These are phyloP conservation scores for Helicolenus hilgendorfi DNA, from an alignment of 2,797 vertebrate species.

Conservation along the genomic window DNA sequence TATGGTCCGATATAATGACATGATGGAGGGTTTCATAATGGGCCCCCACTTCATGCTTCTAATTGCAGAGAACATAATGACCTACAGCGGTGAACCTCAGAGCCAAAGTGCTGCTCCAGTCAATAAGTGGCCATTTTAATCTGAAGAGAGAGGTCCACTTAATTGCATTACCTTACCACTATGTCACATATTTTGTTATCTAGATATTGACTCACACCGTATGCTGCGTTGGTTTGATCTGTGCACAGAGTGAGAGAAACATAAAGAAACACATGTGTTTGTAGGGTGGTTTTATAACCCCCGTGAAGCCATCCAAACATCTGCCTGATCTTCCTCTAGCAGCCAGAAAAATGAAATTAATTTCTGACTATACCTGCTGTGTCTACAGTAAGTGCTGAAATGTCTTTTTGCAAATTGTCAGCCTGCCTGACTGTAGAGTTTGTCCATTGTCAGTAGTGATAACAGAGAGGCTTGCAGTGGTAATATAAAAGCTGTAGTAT, in stretches of 20 bases:
- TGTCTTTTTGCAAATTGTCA: background rate
- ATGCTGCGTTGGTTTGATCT: background rate
- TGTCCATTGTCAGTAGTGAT: background rate
- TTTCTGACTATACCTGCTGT: background rate
- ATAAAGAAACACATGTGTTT: background rate
- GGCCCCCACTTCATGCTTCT: conserved; percentile 72
- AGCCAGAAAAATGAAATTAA: background rate
- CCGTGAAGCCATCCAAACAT: background rate
- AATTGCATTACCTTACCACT: conserved; percentile 50
- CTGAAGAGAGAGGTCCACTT: conserved; percentile 54
- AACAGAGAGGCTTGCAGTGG: background rate
- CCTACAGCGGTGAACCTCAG: conserved; percentile 62
- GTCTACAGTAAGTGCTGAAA: background rate
- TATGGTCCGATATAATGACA: conserved; percentile 62
- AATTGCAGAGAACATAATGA: conserved; percentile 80
- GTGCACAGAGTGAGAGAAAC: background rate
- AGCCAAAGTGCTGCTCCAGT: conserved; percentile 77
- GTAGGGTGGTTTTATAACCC: background rate
- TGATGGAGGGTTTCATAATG: conserved; percentile 77
- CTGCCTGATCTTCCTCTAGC: background rate
- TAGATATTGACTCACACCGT: background rate
- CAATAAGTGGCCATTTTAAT: conserved; percentile 84
- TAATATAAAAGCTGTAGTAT: background rate
- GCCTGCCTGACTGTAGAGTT: background rate
- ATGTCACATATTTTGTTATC: conserved; percentile 35